Base-by-base conservation (phyloP, 1,140 invertebrate species). In the Drosophila funebris region DNA sequence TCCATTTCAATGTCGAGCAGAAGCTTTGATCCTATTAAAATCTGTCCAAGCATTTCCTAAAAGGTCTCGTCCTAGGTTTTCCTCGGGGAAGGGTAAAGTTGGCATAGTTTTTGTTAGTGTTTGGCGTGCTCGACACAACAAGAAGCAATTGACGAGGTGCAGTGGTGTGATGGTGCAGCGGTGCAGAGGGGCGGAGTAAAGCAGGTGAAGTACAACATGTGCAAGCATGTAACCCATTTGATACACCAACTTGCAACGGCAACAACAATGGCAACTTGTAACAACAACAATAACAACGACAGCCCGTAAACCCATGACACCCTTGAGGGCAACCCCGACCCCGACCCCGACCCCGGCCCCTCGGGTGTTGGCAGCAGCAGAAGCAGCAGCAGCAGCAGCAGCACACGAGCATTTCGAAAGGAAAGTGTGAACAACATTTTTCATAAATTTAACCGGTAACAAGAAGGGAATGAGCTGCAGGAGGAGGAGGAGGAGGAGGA, bases 351-450 rank as follows among this genome's bases (percentile, higher is more conserved):
- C 27, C 57, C 46, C 16, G n/a, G n/a, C n/a, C n/a, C n/a, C n/a
- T n/a, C 14, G 48, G 9, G 31, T 33, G 31, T 33, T 9, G 33
- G 13, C 20, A 48, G 22, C 22, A 22, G 20, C 20, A 16, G n/a
- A n/a, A n/a, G n/a, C n/a, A n/a, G n/a, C n/a, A n/a, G n/a, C n/a
- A n/a, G n/a, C n/a, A n/a, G 13, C 20, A 48, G 22, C 22, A 22
- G 20, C 20, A 16, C 53, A 37, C 36, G 53, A 13, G 14, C n/a
- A 52, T 69, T 69, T 29, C 41, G 11, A 66, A 46, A 73, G 63
- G 69, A 71, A 90, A 90, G 89, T 90, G 89, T 90, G 89, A 90
- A 90, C 81, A 90, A 85, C 81, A 90, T 89, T 90, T 90, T 90
- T 90, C 90, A 90, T 90, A 90, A 90, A 90, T 90, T 90, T 83